Evolutionary conservation across 1,140 invertebrate genomes (phyloP).

Genomic region (Daktulosphaira vitifoliae): DNA sequence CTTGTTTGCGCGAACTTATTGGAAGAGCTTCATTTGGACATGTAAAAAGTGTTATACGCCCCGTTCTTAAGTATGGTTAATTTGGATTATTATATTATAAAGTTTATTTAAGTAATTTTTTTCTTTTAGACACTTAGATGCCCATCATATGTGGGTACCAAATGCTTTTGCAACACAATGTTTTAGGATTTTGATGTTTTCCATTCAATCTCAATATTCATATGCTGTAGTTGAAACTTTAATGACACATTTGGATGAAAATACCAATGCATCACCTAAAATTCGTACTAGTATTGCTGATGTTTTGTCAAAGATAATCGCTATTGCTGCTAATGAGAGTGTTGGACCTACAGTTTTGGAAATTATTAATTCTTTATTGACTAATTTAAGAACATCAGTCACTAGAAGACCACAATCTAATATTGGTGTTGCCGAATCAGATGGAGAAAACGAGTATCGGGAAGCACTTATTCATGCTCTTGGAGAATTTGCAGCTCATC

Average conservation of each 20-base stretch:
- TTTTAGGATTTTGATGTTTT: slow-evolving; percentile 97
- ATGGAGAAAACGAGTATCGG: slow-evolving; percentile 75
- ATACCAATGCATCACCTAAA: slow-evolving; percentile 64
- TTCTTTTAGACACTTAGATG: slow-evolving; percentile 77
- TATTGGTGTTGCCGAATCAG: slow-evolving; percentile 40
- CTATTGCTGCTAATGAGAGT: slow-evolving; percentile 91
- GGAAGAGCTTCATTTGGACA: slow-evolving; percentile 90
- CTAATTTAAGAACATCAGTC: slow-evolving; percentile 81
- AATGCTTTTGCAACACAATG: slow-evolving; percentile 92
- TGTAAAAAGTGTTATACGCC: slow-evolving; percentile 77
- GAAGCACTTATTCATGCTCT: slow-evolving; percentile 93
- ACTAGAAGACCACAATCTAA: slow-evolving; percentile 51
- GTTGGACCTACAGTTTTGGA: slow-evolving; percentile 96
- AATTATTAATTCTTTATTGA: slow-evolving; percentile 92
- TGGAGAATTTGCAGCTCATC: slow-evolving; percentile 95
- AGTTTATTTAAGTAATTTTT: slow-evolving; percentile 1
- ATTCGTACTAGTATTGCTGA: slow-evolving; percentile 89
- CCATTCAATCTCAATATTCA: slow-evolving; percentile 93
- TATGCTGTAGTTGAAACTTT: slow-evolving; percentile 93
- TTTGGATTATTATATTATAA: slow-evolving; percentile 8
- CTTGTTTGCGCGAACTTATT: slow-evolving; percentile 86
- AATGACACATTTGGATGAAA: slow-evolving; percentile 85
- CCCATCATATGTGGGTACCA: slow-evolving; percentile 90
- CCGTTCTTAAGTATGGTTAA: slow-evolving; percentile 73
- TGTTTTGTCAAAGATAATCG: slow-evolving; percentile 90